Conservation (phyloP, 1,140 invertebrate genomes). For the Euglossa dilemma region DNA sequence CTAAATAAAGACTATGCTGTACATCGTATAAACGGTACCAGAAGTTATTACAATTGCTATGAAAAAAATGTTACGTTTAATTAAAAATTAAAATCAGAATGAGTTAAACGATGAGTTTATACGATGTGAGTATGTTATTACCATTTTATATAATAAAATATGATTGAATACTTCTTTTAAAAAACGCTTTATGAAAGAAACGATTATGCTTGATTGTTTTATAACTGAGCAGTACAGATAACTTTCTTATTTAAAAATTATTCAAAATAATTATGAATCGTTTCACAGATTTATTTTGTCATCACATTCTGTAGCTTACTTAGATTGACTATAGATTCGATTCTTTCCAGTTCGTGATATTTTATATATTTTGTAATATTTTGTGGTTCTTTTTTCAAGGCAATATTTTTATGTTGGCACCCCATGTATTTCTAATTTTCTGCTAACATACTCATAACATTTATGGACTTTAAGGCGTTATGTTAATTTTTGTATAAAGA, state of each 20-base stretch:
- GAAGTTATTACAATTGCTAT: neutral
- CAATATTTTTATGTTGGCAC: slow-evolving; percentile 36
- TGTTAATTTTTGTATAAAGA: slow-evolving; percentile 13
- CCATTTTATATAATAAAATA: neutral
- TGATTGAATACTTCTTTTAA: neutral
- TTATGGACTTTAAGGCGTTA: slow-evolving; percentile 21
- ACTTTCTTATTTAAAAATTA: slow-evolving; percentile 1
- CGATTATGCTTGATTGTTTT: neutral
- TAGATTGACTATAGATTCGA: slow-evolving; percentile 16
- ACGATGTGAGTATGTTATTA: neutral
- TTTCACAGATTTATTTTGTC: neutral
- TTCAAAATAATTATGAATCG: slow-evolving; percentile 6
- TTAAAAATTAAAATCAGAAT: slow-evolving; percentile 21
- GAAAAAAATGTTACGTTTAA: slow-evolving; percentile 20
- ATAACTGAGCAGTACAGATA: neutral
- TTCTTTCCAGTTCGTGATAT: neutral
- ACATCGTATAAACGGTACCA: slow-evolving; percentile 30
- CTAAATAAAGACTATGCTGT: slow-evolving; percentile 26
- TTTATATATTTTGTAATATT: slow-evolving; percentile 16
- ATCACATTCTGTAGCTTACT: slow-evolving; percentile 29
- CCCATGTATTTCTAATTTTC: slow-evolving; percentile 9
- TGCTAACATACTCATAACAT: slow-evolving; percentile 19
- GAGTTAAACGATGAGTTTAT: slow-evolving; percentile 1
- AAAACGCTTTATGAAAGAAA: neutral
- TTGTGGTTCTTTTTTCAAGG: slow-evolving; percentile 23